Percentiles rank a stretch among this genome's conserved stretches.
Conservation (phyloP, 2,888 invertebrate genomes). For the Lissonota sp. region DNA sequence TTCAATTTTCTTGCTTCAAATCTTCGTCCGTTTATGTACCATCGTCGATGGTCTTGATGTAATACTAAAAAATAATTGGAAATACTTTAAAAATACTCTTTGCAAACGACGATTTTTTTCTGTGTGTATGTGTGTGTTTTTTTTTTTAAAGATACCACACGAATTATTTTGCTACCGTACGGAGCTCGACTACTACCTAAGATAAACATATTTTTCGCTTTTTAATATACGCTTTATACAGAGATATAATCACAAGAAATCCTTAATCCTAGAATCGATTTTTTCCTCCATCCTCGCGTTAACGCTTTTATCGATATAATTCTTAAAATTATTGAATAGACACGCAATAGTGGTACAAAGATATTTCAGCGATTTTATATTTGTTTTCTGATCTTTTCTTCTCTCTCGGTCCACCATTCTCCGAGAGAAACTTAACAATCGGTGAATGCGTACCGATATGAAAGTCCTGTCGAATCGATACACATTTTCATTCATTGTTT, state of each 20-base stretch:
- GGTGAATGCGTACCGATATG: slow-evolving; percentile 25
- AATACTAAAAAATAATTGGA: slow-evolving; percentile 84
- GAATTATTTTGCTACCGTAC: slow-evolving; percentile 68
- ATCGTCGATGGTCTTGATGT: slow-evolving; percentile 72
- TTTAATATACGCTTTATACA: slow-evolving; percentile 64
- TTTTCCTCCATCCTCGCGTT: slow-evolving; percentile 45
- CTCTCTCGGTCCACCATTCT: slow-evolving; percentile 52
- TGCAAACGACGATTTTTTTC: slow-evolving; percentile 77
- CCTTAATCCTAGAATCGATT: slow-evolving; percentile 64
- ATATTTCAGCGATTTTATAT: slow-evolving; percentile 58
- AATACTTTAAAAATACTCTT: slow-evolving; percentile 84
- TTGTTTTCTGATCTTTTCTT: slow-evolving; percentile 36
- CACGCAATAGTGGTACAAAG: slow-evolving; percentile 78
- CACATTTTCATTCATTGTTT: slow-evolving; percentile 10
- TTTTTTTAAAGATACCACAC: slow-evolving; percentile 59
- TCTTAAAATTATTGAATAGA: slow-evolving; percentile 76
- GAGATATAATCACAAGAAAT: slow-evolving; percentile 71
- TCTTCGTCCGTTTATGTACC: slow-evolving; percentile 68
- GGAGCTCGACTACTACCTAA: slow-evolving; percentile 67
- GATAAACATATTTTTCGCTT: slow-evolving; percentile 62
- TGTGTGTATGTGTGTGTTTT: slow-evolving; percentile 50
- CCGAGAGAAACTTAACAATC: slow-evolving; percentile 50
- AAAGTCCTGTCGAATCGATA: slow-evolving; percentile 37
- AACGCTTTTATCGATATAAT: slow-evolving; percentile 73
- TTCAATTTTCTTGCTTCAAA: slow-evolving; percentile 62